phyloP scores from a whole-genome alignment of 1,140 invertebrate genomes.

The Wiebesia pumilae region DNA sequence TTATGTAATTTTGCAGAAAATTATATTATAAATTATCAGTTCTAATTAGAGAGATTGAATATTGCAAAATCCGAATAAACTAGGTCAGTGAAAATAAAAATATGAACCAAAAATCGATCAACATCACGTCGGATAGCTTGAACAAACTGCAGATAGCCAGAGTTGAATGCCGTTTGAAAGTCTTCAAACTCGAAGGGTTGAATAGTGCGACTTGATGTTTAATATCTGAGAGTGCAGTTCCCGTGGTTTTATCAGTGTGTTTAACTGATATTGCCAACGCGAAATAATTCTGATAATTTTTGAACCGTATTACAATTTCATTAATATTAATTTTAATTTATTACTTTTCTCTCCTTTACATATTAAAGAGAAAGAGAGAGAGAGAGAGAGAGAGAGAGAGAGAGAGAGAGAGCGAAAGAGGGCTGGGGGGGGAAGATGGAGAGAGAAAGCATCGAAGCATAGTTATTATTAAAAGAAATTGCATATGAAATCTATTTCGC shows the following conservation, averaged over 20 bases:
- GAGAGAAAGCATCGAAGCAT: no score
- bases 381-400: no score
- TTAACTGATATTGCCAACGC: slow-evolving; percentile 50
- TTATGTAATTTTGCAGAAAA: no score
- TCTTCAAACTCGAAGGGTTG: slow-evolving; percentile 50
- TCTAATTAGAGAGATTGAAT: not conserved
- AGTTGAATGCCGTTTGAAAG: slow-evolving; percentile 16
- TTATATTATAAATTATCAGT: not conserved
- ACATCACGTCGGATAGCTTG: not conserved
- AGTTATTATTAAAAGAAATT: no score
- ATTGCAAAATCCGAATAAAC: not conserved
- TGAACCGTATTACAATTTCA: slow-evolving; percentile 57
- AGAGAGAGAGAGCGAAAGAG: no score
- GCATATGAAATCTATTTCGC: no score
- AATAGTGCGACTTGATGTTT: slow-evolving; percentile 52
- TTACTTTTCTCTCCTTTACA: no score
- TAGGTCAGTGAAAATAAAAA: not conserved
- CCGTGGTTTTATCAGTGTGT: slow-evolving; percentile 54
- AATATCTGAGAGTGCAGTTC: slow-evolving; percentile 57
- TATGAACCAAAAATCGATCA: slow-evolving; percentile 6
- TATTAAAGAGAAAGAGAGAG: no score
- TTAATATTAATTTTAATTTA: no score
- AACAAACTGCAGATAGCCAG: slow-evolving; percentile 23
- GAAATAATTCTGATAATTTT: slow-evolving; percentile 61
- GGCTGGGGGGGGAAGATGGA: no score